Base-by-base conservation (phyloP, 64 coral and sea anemone genomes). In the Montipora cactus region DNA sequence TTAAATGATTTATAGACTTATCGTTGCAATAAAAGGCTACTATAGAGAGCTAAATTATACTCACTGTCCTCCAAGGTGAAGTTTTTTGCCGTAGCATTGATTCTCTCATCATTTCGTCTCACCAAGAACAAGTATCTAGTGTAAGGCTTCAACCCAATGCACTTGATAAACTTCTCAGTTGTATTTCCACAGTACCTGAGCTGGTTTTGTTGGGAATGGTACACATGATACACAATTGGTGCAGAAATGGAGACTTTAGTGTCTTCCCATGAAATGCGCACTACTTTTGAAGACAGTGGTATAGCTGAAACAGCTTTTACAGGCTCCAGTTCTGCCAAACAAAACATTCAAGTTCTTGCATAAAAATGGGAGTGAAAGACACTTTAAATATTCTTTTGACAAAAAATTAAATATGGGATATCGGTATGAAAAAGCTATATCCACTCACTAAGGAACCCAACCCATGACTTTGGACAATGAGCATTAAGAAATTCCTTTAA, bases 131-230 rank as follows among this genome's bases (percentile, higher is more conserved):
- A 52, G 47, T 93, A 93, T 1, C 76, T 28, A 2, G 75, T 93
- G 20, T 80, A 81, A 13, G 92, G 92, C 47, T 93, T 78, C 46
- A 93, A 51, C 4, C 47, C 14, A 73, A 58, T 23, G 9, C 92
- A 93, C 10, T 81, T 88, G 46, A 88, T 87, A 13, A n/a, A n/a
- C 50, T 73, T 78, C 12, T 76, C 57, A 6, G 92, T 93, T 23
- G 92, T 93, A 78, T 93, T 93, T 78, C 92, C 92, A 59, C 92
- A 93, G 44, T 93, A 93, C 44, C 19, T 82, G 12, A 88, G 47
- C 48, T 85, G 48, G 25, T 88, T 80, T 13, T 18, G 85, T 0
- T 45, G 7, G 23, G 55, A 52, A 23, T 81, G 61, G 8, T 88
- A 93, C 48, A 93, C 84, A 47, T 93, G 92, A 74, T 93, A 93